phyloP scores from a whole-genome alignment of 2,113 vertebrate genomes.

The Gambusia holbrooki region DNA sequence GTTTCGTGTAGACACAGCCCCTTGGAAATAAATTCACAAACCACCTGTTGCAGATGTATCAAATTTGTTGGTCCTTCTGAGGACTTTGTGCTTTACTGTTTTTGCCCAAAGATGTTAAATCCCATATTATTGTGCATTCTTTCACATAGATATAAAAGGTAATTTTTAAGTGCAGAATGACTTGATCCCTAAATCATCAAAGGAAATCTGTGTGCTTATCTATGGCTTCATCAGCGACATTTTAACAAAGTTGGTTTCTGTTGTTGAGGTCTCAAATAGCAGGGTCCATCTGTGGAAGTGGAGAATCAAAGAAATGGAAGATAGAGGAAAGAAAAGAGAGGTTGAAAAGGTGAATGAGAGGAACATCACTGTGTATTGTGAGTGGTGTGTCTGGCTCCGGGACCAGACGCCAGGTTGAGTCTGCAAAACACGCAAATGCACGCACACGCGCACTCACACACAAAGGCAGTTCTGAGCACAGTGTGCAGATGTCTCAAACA shows the following conservation, averaged over 20 bases:
- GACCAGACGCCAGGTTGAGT: slow-evolving; percentile 68
- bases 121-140: neutral
- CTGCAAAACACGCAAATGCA: slow-evolving; percentile 39
- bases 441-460: slow-evolving; percentile 28
- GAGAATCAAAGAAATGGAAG: slow-evolving; percentile 61
- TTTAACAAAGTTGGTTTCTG: slow-evolving; percentile 52
- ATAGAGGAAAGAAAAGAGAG: slow-evolving; percentile 53
- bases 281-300: slow-evolving; percentile 50
- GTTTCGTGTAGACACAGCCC: too few relatives aligned
- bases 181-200: slow-evolving; percentile 42
- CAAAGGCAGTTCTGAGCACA: slow-evolving; percentile 19
- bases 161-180: neutral
- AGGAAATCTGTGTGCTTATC: slow-evolving; percentile 34
- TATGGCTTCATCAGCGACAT: slow-evolving; percentile 35
- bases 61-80: neutral
- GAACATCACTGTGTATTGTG: slow-evolving; percentile 63
- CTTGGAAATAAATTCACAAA: too few relatives aligned
- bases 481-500: slow-evolving; percentile 56
- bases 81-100: neutral
- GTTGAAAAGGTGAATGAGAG: slow-evolving; percentile 65
- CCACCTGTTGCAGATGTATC: too few relatives aligned
- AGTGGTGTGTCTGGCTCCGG: slow-evolving; percentile 58
- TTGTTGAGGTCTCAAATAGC: slow-evolving; percentile 50
- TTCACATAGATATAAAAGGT: neutral
- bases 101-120: neutral